A percentile compares a stretch with the other conserved stretches of the same genome.
Evolutionary conservation across 1,140 invertebrate species (phyloP).

Genomic region (Proctacanthus coquilletti): DNA sequence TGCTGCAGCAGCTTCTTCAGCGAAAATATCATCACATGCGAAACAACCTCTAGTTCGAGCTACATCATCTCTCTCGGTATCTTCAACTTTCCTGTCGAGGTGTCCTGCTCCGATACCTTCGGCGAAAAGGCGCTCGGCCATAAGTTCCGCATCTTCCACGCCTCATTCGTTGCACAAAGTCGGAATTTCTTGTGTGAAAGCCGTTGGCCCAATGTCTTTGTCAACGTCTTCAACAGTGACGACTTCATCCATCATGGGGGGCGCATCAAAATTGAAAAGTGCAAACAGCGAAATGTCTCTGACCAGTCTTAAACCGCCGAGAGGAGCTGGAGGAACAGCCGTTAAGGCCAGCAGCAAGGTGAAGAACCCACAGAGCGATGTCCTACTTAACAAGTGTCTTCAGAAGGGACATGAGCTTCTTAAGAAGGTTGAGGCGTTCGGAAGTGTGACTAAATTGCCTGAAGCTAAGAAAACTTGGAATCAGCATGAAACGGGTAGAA

Average conservation of each 20-base stretch:
- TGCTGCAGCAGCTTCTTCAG: no score
- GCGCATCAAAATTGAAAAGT: conserved; percentile 1
- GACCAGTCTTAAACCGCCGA: not conserved
- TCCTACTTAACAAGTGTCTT: conserved; percentile 24
- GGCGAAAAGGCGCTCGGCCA: not conserved
- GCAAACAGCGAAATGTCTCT: conserved; percentile 5
- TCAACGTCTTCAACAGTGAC: not conserved
- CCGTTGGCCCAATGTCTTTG: no score
- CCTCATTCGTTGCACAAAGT: not conserved
- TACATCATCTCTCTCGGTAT: not conserved
- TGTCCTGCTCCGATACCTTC: not conserved
- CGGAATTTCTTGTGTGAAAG: not conserved
- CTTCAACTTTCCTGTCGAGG: not conserved
- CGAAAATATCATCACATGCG: no score
- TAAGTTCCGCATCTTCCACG: not conserved
- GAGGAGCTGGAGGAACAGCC: conserved; percentile 2
- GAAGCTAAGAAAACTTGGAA: not conserved
- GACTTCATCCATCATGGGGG: not conserved
- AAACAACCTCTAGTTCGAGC: no score
- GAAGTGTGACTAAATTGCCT: conserved; percentile 2
- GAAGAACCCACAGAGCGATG: conserved; percentile 13
- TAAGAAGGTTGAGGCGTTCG: conserved; percentile 22
- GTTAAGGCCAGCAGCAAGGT: not conserved
- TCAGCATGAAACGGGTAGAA: no score
- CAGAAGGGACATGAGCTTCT: conserved; percentile 26